These are phyloP conservation scores for Leistus spinibarbis DNA, from an alignment of 2,888 invertebrate genomes.

Conservation along the genomic window DNA sequence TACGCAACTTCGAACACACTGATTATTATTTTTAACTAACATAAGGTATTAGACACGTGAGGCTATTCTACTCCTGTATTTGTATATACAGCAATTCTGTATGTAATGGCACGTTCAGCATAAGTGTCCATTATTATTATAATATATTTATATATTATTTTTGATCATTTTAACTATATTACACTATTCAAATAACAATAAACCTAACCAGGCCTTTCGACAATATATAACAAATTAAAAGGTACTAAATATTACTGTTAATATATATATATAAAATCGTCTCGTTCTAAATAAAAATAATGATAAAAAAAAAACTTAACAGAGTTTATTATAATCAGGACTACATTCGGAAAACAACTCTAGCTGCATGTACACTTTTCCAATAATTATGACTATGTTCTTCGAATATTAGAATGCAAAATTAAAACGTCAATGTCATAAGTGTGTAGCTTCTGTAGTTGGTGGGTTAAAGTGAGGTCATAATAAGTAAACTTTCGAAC, in stretches of 20 bases:
- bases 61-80: conserved; percentile 30
- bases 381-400: too few species aligned
- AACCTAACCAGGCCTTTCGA: conserved; percentile 37
- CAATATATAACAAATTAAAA: conserved; percentile 38
- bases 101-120: conserved; percentile 23
- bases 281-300: conserved; percentile 19
- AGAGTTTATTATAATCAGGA: not conserved
- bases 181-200: conserved; percentile 39
- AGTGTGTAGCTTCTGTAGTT: too few species aligned
- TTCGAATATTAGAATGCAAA: too few species aligned
- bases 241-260: conserved; percentile 7
- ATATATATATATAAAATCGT: conserved; percentile 40
- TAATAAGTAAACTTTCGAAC: not conserved
- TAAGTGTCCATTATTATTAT: conserved; percentile 25
- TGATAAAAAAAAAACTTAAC: not conserved
- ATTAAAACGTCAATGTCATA: too few species aligned
- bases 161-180: conserved; percentile 31
- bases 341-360: not conserved
- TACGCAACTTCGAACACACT: conserved; percentile 16
- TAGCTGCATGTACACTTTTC: too few species aligned
- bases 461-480: too few species aligned
- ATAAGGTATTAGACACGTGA: conserved; percentile 16
- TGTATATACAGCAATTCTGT: conserved; percentile 29
- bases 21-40: conserved; percentile 23
- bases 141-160: conserved; percentile 21